phyloP scores from a whole-genome alignment of 2,113 vertebrate genomes.

The Pan troglodytes region NHGRI_mPanTro3-v2.1_pri NC_072398.2:114569001-114569500 shows the following conservation, averaged over 20 bases:
- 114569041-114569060: conserved; percentile 69
- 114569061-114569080: conserved; percentile 54
- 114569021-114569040: conserved; percentile 61
- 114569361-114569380: conserved; percentile 27
- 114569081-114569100: conserved; percentile 72
- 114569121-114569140: conserved; percentile 72
- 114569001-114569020: conserved; percentile 60
- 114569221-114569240: conserved; percentile 58
- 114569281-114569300: conserved; percentile 7
- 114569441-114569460: not conserved
- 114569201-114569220: conserved; percentile 55
- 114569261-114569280: conserved; percentile 20
- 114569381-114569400: not conserved
- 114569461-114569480: conserved; percentile 26
- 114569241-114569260: not conserved
- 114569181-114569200: conserved; percentile 69
- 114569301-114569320: not conserved
- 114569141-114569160: conserved; percentile 55
- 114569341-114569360: not conserved
- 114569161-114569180: conserved; percentile 39
- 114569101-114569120: conserved; percentile 54
- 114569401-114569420: not conserved
- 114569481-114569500: conserved; percentile 50
- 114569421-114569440: conserved; percentile 23
- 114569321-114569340: conserved; percentile 16